Conservation (phyloP, 2,888 invertebrate genomes). For the Drosophila nr. fundita region DNA sequence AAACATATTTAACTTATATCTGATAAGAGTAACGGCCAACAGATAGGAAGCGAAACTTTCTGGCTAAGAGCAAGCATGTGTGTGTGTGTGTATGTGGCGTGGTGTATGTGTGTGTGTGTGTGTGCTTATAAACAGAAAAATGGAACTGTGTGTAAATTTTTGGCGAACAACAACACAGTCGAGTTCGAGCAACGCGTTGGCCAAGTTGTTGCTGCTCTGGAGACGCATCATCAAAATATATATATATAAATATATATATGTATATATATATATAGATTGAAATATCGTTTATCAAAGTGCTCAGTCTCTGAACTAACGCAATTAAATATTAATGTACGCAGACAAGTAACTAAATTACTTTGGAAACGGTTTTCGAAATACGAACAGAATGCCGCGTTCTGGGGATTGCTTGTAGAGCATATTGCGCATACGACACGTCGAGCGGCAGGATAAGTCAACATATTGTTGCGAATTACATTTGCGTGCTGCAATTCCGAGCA, state of each 20-base stretch:
- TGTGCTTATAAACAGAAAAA: slow-evolving; percentile 35
- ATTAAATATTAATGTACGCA: slow-evolving; percentile 56
- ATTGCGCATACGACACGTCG: slow-evolving; percentile 80
- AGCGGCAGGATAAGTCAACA: slow-evolving; percentile 61
- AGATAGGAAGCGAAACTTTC: slow-evolving; percentile 51
- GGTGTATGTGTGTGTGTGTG: slow-evolving; percentile 21
- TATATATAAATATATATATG: not conserved
- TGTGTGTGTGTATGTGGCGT: slow-evolving; percentile 9
- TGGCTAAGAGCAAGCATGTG: slow-evolving; percentile 4
- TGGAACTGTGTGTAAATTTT: slow-evolving; percentile 65
- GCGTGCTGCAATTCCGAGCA: slow-evolving; percentile 47
- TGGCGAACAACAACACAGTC: slow-evolving; percentile 73
- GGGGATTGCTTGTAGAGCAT: slow-evolving; percentile 55
- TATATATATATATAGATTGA: slow-evolving; percentile 11
- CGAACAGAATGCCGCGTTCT: slow-evolving; percentile 38
- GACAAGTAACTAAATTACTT: slow-evolving; percentile 67
- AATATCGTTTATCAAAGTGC: slow-evolving; percentile 34
- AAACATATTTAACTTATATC: not conserved
- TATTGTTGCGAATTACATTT: slow-evolving; percentile 66
- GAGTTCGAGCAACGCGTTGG: slow-evolving; percentile 75
- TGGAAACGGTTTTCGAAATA: slow-evolving; percentile 27
- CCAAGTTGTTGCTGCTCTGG: slow-evolving; percentile 62
- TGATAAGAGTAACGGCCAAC: slow-evolving; percentile 1
- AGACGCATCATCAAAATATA: slow-evolving; percentile 24
- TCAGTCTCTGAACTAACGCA: slow-evolving; percentile 38